Percentiles rank a stretch among this genome's conserved stretches.
phyloP scores from a whole-genome alignment of 2,888 invertebrate species.

The Ormyrus thymus region DNA sequence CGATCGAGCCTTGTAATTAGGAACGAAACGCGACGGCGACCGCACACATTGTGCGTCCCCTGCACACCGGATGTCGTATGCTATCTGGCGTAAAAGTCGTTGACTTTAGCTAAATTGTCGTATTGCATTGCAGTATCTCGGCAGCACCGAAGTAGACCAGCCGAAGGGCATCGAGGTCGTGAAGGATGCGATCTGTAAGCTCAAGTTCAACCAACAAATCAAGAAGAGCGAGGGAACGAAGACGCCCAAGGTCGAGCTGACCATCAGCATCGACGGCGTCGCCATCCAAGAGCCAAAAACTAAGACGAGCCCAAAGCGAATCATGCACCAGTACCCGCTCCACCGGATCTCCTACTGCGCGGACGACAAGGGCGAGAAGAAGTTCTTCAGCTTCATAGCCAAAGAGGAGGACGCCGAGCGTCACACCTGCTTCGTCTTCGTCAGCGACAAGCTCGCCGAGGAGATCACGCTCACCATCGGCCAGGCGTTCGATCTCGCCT shows the following conservation, averaged over 20 bases:
- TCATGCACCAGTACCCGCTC: slow-evolving; percentile 95
- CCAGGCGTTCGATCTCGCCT: slow-evolving; percentile 98
- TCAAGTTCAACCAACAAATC: slow-evolving; percentile 94
- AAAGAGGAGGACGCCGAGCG: slow-evolving; percentile 85
- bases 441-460: slow-evolving; percentile 97
- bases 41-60: no score
- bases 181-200: slow-evolving; percentile 96
- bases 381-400: slow-evolving; percentile 96
- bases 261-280: slow-evolving; percentile 98
- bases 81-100: no score
- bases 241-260: slow-evolving; percentile 93
- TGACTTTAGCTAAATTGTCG: no score
- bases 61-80: no score
- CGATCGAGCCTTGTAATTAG: not conserved
- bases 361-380: slow-evolving; percentile 98
- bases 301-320: slow-evolving; percentile 77
- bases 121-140: slow-evolving; percentile 84
- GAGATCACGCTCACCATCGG: slow-evolving; percentile 98
- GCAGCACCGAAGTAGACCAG: slow-evolving; percentile 95
- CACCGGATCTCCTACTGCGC: slow-evolving; percentile 99
- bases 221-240: slow-evolving; percentile 94
- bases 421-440: slow-evolving; percentile 97
- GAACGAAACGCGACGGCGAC: not conserved
- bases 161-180: slow-evolving; percentile 99
- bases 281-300: slow-evolving; percentile 86